Conservation (phyloP, 2,113 vertebrate genomes). For the Varanus komodoensis region DNA sequence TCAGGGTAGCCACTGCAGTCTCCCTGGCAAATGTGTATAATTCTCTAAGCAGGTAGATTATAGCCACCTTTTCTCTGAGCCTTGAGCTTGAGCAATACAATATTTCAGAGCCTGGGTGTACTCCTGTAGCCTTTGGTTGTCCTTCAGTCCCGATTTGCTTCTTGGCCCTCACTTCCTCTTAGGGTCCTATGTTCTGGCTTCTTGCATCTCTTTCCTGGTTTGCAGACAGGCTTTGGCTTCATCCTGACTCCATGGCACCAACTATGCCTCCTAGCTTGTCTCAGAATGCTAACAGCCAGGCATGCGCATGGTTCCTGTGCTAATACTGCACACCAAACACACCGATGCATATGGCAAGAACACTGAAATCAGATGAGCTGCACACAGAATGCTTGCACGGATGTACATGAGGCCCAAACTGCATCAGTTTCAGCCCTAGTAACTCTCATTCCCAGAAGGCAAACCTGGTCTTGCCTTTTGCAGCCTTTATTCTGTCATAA, state of each 20-base stretch:
- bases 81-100: neutral
- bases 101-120: neutral
- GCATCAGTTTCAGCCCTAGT: constrained; percentile 17
- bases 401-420: neutral
- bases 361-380: neutral
- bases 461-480: constrained; percentile 38
- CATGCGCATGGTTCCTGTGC: neutral
- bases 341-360: neutral
- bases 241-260: neutral
- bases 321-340: neutral
- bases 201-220: neutral
- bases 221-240: neutral
- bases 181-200: neutral
- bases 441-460: constrained; percentile 15
- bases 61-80: neutral
- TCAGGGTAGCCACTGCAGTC: too few relatives aligned
- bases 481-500: constrained; percentile 38
- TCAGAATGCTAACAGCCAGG: neutral
- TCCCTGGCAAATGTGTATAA: too few relatives aligned
- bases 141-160: neutral
- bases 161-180: neutral
- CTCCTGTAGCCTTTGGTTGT: neutral
- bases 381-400: neutral
- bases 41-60: neutral
- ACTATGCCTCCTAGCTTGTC: neutral